Conservation (phyloP, 1,140 invertebrate species). For the Portunus trituberculatus region DNA sequence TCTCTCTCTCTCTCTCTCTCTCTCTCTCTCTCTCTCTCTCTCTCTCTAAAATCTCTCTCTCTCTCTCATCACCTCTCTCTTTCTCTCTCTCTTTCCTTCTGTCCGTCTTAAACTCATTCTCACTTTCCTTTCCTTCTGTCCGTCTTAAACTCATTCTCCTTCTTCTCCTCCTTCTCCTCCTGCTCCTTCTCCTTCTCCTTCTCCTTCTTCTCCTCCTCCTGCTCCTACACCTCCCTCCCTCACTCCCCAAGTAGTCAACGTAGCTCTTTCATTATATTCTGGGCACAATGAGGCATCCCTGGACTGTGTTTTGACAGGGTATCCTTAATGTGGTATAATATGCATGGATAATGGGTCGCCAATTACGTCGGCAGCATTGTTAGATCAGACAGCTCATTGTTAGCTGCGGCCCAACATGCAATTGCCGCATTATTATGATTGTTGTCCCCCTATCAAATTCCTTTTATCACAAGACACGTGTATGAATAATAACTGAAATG, state of each 20-base stretch:
- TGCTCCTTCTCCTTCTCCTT: constrained; percentile 34
- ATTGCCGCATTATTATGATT: constrained; percentile 74
- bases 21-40: not conserved
- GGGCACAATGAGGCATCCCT: constrained; percentile 68
- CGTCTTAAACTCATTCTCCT: not conserved
- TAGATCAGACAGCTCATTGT: constrained; percentile 73
- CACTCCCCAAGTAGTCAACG: not conserved
- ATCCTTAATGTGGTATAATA: constrained; percentile 76
- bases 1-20: not conserved
- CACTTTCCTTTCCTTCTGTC: not conserved
- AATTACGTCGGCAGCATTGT: constrained; percentile 69
- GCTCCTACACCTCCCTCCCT: constrained; percentile 37
- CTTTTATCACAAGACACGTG: constrained; percentile 73
- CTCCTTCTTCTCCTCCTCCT: constrained; percentile 27
- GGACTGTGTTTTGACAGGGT: constrained; percentile 73
- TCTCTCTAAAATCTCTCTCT: not conserved
- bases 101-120: not conserved
- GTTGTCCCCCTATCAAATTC: constrained; percentile 72
- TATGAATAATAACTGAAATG: constrained; percentile 71
- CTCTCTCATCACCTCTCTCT: not conserved
- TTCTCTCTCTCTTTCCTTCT: not conserved
- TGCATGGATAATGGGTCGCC: constrained; percentile 74
- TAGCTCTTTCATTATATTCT: constrained; percentile 65
- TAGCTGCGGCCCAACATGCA: constrained; percentile 70
- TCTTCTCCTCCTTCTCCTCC: not conserved